phyloP scores from a whole-genome alignment of 2,797 vertebrate genomes.

The Manis pentadactyla region DNA sequence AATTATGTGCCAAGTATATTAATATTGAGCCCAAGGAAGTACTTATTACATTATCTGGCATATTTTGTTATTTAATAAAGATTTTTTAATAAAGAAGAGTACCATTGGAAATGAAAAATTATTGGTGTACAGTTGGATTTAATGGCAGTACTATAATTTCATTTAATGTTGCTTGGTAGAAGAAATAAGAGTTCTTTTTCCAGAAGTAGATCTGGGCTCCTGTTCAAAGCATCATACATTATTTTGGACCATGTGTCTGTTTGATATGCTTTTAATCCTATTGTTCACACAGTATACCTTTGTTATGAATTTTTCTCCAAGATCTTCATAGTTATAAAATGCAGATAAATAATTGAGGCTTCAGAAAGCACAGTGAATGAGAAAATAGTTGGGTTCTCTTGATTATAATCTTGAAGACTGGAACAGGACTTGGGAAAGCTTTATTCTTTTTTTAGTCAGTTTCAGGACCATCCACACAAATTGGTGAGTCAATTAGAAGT shows the following conservation, averaged over 20 bases:
- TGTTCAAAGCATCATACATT: conserved; percentile 70
- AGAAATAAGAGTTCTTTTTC: conserved; percentile 62
- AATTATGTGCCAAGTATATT: conserved; percentile 44
- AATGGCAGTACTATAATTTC: conserved; percentile 62
- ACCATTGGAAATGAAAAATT: conserved; percentile 71
- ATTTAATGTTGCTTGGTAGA: conserved; percentile 64
- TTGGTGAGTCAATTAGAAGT: background rate
- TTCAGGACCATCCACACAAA: background rate
- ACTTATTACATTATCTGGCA: conserved; percentile 57
- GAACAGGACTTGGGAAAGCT: background rate
- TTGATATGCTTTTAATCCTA: conserved; percentile 68
- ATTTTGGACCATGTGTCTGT: conserved; percentile 69
- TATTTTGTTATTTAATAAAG: conserved; percentile 75
- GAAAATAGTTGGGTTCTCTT: conserved; percentile 3
- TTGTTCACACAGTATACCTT: conserved; percentile 56
- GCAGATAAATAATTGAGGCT: conserved; percentile 44
- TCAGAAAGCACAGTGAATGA: conserved; percentile 35
- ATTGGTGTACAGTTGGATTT: conserved; percentile 67
- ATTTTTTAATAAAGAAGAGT: conserved; percentile 73
- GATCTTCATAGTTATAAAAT: conserved; percentile 63
- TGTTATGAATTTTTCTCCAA: conserved; percentile 50
- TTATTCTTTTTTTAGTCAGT: background rate
- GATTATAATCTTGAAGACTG: conserved; percentile 31
- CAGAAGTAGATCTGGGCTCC: conserved; percentile 54
- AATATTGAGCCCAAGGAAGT: conserved; percentile 50